These are phyloP conservation scores for Perognathus longimembris DNA, from an alignment of 2,113 vertebrate species.

Conservation along the genomic window DNA sequence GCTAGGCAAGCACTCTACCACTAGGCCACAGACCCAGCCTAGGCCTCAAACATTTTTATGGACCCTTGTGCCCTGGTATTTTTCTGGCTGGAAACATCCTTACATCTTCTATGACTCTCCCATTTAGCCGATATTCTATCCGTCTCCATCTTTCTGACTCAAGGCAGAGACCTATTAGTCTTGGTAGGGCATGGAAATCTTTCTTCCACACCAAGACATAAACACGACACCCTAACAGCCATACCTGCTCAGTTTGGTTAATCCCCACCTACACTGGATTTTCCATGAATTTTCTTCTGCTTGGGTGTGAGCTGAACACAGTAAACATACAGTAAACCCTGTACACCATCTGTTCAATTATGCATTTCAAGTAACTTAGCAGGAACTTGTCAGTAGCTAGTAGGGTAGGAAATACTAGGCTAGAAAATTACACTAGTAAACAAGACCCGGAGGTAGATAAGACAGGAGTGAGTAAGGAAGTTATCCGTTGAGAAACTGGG, in stretches of 20 bases:
- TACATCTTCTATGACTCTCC: not conserved
- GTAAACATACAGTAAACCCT: not conserved
- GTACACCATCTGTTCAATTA: not conserved
- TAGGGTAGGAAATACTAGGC: not conserved
- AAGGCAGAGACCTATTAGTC: not conserved
- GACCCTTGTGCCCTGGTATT: not conserved
- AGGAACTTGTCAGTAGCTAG: not conserved
- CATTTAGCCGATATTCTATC: not conserved
- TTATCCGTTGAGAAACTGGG: too few species aligned
- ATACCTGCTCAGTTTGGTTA: not conserved
- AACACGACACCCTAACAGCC: not conserved
- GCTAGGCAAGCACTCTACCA: too few species aligned
- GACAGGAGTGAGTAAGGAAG: not conserved
- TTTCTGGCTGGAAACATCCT: not conserved
- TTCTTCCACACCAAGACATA: not conserved
- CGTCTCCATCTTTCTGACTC: not conserved
- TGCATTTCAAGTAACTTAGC: conserved; percentile 6
- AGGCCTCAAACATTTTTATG: not conserved
- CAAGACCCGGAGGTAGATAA: not conserved
- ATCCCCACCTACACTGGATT: not conserved
- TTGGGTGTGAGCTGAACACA: not conserved
- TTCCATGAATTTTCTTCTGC: not conserved
- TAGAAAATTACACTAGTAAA: not conserved
- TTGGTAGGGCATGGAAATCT: too few species aligned
- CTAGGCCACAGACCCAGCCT: too few species aligned